phyloP scores from a whole-genome alignment of 2,888 invertebrate species.

The Sylvicola fuscatus region DNA sequence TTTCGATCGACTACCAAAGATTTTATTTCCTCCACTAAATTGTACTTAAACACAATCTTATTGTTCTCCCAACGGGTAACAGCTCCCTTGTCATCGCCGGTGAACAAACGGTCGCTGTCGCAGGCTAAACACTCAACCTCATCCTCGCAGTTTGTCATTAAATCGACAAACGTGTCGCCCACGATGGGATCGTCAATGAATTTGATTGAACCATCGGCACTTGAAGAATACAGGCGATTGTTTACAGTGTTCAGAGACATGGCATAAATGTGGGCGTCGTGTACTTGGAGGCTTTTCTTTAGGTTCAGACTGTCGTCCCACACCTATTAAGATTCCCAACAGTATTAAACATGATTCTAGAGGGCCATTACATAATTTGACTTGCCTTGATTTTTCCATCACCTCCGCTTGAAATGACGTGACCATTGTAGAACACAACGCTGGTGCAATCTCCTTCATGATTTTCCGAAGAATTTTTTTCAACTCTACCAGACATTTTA shows the following conservation, averaged over 20 bases:
- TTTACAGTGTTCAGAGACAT: conserved; percentile 18
- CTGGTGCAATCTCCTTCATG: conserved; percentile 23
- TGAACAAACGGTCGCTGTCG: conserved; percentile 15
- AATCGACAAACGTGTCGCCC: conserved; percentile 12
- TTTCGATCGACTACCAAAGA: conserved; percentile 19
- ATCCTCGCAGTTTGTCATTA: conserved; percentile 18
- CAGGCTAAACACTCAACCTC: conserved; percentile 20
- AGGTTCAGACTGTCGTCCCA: conserved; percentile 21
- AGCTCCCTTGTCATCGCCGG: conserved; percentile 25
- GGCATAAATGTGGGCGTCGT: conserved; percentile 22
- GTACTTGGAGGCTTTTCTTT: conserved; percentile 15
- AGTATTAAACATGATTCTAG: not conserved
- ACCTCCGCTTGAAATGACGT: conserved; percentile 22
- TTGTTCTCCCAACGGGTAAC: conserved; percentile 23
- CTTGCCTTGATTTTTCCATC: conserved; percentile 24
- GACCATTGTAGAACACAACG: conserved; percentile 15
- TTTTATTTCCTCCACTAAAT: conserved; percentile 22
- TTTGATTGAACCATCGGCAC: conserved; percentile 23
- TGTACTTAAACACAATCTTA: conserved; percentile 22
- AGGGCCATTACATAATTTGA: not conserved
- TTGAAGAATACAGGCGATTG: conserved; percentile 20
- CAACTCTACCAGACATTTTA: conserved; percentile 13
- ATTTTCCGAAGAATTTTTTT: conserved; percentile 10
- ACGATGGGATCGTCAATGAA: conserved; percentile 17
- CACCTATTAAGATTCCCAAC: conserved; percentile 12